phyloP scores from a whole-genome alignment of 2,797 vertebrate species.

The Tragopan temminckii region DNA sequence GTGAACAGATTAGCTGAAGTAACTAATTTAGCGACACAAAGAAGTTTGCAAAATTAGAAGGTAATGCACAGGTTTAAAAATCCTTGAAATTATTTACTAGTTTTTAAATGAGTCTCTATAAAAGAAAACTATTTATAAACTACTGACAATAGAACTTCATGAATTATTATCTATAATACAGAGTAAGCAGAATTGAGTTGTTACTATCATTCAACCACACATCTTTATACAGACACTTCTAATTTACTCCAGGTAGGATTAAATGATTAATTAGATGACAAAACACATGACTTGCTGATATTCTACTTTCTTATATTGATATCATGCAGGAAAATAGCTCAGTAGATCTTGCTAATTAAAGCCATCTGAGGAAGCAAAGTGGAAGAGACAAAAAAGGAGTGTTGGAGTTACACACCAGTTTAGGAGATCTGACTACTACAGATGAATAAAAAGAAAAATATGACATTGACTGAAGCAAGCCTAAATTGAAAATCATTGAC shows the following conservation, averaged over 20 bases:
- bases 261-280: not conserved
- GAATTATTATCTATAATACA: not conserved
- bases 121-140: not conserved
- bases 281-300: not conserved
- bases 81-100: not conserved
- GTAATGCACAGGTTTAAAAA: not conserved
- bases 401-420: not conserved
- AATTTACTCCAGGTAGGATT: not conserved
- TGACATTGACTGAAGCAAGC: not conserved
- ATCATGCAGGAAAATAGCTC: not conserved
- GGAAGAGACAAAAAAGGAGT: not conserved
- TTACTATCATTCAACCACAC: not conserved
- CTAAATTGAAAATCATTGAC: not conserved
- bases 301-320: not conserved
- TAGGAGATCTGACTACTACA: not conserved
- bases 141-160: not conserved
- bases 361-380: not conserved
- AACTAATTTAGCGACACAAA: not conserved
- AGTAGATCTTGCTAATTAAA: not conserved
- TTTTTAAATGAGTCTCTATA: not conserved
- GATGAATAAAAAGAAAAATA: not conserved
- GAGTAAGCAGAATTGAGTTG: not conserved
- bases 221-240: not conserved
- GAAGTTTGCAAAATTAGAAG: conserved; percentile 9
- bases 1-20: conserved; percentile 4